Percentiles rank a stretch among this genome's conserved stretches.
Conservation (phyloP, 1,140 invertebrate species). For the Drosophila mayri region DNA sequence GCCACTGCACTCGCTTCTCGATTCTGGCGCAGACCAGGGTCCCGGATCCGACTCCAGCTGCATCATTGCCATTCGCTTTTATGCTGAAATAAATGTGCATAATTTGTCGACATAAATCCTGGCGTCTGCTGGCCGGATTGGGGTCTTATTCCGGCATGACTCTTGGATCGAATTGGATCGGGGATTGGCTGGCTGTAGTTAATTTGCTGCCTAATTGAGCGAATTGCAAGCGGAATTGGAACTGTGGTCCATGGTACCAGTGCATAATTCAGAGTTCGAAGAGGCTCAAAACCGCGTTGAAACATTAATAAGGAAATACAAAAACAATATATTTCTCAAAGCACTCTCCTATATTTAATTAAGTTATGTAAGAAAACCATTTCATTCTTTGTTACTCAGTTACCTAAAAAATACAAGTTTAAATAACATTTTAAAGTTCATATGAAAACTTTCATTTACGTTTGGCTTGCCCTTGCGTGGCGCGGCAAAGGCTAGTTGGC, state of each 20-base stretch:
- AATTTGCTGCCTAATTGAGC: conserved; percentile 66
- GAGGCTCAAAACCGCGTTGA: not conserved
- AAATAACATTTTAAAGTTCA: conserved; percentile 5
- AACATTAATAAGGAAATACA: not conserved
- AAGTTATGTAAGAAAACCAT: not conserved
- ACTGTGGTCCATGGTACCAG: not conserved
- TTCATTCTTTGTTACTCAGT: not conserved
- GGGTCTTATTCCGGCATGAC: conserved; percentile 18
- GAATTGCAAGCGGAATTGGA: conserved; percentile 16
- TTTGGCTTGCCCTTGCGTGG: conserved; percentile 25
- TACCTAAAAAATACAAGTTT: not conserved
- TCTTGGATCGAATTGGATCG: conserved; percentile 16
- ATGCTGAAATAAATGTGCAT: conserved; percentile 71
- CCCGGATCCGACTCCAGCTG: conserved; percentile 18
- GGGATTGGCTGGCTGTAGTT: conserved; percentile 33
- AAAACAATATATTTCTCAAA: not conserved
- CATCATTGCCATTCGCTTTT: conserved; percentile 39
- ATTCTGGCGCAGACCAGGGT: conserved; percentile 3
- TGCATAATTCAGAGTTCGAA: not conserved
- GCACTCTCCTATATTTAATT: not conserved
- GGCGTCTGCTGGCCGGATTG: conserved; percentile 24
- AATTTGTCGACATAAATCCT: conserved; percentile 68
- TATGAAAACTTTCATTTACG: conserved; percentile 26
- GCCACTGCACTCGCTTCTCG: conserved; percentile 33
- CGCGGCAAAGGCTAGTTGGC: conserved; percentile 17